These are phyloP conservation scores for Hypocryptadius cinnamomeus DNA, from an alignment of 2,113 vertebrate genomes.

Conservation along the genomic window DNA sequence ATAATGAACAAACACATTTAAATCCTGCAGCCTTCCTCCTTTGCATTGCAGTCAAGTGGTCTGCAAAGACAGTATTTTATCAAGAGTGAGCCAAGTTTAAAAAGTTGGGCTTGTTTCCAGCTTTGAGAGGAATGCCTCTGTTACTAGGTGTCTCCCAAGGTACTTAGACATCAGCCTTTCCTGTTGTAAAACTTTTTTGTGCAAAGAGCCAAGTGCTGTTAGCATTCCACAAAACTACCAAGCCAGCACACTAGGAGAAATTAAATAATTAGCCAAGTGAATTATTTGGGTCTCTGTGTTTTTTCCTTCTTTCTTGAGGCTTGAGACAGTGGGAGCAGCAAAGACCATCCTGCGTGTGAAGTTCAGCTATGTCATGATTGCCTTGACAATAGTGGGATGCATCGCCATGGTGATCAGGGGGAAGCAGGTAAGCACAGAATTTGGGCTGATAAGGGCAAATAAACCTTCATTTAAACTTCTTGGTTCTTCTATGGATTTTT, in stretches of 20 bases:
- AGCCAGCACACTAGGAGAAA: not conserved
- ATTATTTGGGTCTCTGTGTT: not conserved
- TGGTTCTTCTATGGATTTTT: not conserved
- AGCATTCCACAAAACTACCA: not conserved
- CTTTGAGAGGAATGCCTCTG: not conserved
- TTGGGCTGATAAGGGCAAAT: not conserved
- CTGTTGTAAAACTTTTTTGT: not conserved
- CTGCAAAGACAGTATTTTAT: not conserved
- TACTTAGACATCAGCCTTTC: not conserved
- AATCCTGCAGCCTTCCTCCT: not conserved
- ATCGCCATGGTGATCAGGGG: constrained; percentile 73
- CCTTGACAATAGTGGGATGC: constrained; percentile 76
- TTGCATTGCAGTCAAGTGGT: not conserved
- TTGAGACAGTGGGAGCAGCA: constrained; percentile 80
- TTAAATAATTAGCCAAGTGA: not conserved
- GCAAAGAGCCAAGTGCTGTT: not conserved
- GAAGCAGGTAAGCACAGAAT: constrained; percentile 77
- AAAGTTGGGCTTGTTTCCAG: not conserved
- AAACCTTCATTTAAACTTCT: not conserved
- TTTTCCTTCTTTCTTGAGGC: constrained; percentile 61
- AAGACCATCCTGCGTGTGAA: constrained; percentile 83
- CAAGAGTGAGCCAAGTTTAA: not conserved
- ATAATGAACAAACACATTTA: not conserved
- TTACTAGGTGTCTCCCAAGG: not conserved
- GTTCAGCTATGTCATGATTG: constrained; percentile 83